Conservation (phyloP, 2,113 vertebrate species). For the Sphyrna mokarran region DNA sequence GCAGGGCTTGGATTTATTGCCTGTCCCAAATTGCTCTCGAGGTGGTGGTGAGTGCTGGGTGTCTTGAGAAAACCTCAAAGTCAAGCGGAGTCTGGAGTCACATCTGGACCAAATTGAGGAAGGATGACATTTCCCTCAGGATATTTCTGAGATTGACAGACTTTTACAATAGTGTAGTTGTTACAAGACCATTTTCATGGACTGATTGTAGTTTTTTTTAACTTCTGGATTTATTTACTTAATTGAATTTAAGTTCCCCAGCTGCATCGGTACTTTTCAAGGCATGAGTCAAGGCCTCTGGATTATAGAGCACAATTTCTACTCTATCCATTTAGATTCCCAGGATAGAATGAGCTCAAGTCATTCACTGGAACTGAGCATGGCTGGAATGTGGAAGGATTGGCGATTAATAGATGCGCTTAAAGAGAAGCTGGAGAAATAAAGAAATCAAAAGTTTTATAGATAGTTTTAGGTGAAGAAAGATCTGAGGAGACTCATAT, state of each 20-base stretch:
- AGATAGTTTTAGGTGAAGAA: neutral
- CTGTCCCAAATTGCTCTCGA: neutral
- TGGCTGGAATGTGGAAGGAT: neutral
- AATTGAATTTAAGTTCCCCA: neutral
- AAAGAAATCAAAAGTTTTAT: neutral
- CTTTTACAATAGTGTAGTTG: too few species aligned
- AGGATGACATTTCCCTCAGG: neutral
- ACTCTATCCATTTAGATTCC: neutral
- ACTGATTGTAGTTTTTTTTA: too few species aligned
- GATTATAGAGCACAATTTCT: too few species aligned
- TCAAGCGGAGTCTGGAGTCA: neutral
- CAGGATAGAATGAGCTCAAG: neutral
- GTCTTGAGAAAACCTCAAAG: neutral
- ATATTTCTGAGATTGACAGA: too few species aligned
- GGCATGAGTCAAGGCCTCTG: neutral
- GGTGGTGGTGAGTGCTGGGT: neutral
- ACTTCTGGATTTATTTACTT: neutral
- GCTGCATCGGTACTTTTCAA: neutral
- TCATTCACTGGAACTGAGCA: neutral
- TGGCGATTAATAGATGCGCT: neutral
- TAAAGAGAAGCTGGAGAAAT: neutral
- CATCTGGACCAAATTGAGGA: neutral
- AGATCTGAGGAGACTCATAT: too few species aligned
- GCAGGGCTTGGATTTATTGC: neutral
- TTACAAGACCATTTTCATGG: too few species aligned